phyloP scores from a whole-genome alignment of 2,113 vertebrate genomes.

The Tricholaema leucomelas region DNA sequence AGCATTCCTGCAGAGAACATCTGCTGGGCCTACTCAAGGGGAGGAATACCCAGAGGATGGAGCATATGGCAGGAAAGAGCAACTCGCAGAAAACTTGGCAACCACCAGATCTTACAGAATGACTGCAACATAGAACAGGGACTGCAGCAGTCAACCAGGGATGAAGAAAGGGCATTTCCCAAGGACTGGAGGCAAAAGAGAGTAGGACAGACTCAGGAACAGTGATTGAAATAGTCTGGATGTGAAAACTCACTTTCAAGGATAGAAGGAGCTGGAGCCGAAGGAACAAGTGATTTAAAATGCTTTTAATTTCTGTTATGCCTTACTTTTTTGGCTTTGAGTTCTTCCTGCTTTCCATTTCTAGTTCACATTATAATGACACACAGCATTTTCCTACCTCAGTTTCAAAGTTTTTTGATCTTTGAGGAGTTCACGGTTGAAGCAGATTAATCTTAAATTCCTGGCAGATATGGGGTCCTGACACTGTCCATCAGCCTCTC shows the following conservation, averaged over 20 bases:
- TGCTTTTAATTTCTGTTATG: not conserved
- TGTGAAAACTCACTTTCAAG: not conserved
- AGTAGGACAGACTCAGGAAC: not conserved
- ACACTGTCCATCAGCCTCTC: not conserved
- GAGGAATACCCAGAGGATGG: not conserved
- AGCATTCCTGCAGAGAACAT: not conserved
- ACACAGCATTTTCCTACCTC: not conserved
- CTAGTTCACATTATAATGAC: not conserved
- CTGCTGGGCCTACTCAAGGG: not conserved
- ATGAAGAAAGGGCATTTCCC: not conserved
- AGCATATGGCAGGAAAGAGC: not conserved
- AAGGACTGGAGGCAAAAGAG: not conserved
- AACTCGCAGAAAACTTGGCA: not conserved
- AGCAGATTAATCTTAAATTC: not conserved
- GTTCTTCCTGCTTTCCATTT: not conserved
- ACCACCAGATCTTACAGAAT: not conserved
- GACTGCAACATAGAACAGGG: not conserved
- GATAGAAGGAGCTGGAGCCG: not conserved
- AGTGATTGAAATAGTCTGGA: not conserved
- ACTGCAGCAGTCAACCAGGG: not conserved
- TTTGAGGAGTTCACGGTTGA: accelerated
- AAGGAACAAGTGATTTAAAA: not conserved
- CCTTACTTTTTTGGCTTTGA: not conserved
- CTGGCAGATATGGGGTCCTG: not conserved
- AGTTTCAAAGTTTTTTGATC: not conserved